Base-by-base conservation (phyloP, 2,113 vertebrate genomes). In the Nematolebias whitei region DNA sequence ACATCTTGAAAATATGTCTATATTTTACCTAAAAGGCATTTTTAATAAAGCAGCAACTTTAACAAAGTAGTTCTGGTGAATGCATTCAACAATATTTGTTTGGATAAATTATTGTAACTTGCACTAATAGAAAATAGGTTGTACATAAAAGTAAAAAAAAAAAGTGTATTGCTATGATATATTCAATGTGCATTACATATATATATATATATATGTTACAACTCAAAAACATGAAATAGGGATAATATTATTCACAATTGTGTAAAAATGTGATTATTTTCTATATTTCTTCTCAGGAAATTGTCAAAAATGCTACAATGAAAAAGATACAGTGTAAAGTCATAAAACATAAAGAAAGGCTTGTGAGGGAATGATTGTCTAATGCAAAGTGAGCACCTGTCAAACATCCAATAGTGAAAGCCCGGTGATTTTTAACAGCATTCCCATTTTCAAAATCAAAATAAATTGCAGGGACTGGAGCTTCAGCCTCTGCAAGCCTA, bases 351-450 rank as follows among this genome's bases (percentile, higher is more conserved):
- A 50, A 24, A 77, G 55, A 67, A 63, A 79, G 81, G 73, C 82
- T 73, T 67, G 51, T 79, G 75, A 71, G 51, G 54, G 72, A 81
- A 81, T 72, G 49, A 83, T 79, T 66, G 76, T 68, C 62, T 85
- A 82, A 89, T 84, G 59, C 71, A 79, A 80, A 85, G 81, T 76
- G 82, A 90, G 65, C 72, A 76, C 62, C 82, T 80, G 86, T 89
- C 85, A 86, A 72, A 79, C 84, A 85, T 71, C 61, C 72, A 83
- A 82, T 87, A 56, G 51, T 71, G 47, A 18, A 44, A 40, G 56
- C 45, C 50, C 35, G 58, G 63, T 82, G 50, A 67, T 71, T 76
- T 82, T 82, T 71, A 87, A 84, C 71, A 76, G 52, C 68, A 76
- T 63, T 39, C 26, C 60, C 43, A 11, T 74, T 32, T 82, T 80